Conservation (phyloP, 2,797 vertebrate species). For the Hippoglossus hippoglossus region DNA sequence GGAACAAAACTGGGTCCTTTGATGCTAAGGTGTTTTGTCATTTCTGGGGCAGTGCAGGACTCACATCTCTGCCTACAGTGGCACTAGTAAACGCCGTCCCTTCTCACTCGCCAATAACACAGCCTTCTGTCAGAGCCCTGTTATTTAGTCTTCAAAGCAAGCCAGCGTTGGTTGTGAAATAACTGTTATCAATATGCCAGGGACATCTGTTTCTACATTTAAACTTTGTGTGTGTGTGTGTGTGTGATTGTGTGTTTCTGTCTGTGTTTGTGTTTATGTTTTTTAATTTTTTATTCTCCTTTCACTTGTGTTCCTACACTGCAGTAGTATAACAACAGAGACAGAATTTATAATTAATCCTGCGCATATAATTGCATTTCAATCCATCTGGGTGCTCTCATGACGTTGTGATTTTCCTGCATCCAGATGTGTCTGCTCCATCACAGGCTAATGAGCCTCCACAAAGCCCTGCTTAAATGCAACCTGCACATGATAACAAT, state of each 20-base stretch:
- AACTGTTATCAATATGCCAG: constrained; percentile 69
- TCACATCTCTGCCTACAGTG: constrained; percentile 16
- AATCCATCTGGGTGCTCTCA: constrained; percentile 61
- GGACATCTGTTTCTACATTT: constrained; percentile 64
- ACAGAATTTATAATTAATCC: constrained; percentile 71
- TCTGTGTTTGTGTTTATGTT: constrained; percentile 1
- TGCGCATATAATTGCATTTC: constrained; percentile 70
- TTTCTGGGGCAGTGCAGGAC: constrained; percentile 14
- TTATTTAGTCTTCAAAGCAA: constrained; percentile 73
- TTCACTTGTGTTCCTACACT: constrained; percentile 20
- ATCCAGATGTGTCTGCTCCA: constrained; percentile 70
- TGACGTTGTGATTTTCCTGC: constrained; percentile 42
- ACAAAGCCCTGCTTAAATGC: constrained; percentile 38
- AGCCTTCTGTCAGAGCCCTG: constrained; percentile 49
- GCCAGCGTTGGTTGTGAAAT: constrained; percentile 55
- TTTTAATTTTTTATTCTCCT: neutral
- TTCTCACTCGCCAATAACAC: constrained; percentile 39
- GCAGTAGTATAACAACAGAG: constrained; percentile 37
- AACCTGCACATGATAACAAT: constrained; percentile 44
- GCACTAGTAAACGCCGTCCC: constrained; percentile 17
- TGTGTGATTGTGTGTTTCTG: constrained; percentile 17
- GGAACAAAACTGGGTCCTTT: neutral
- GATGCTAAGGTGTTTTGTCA: constrained; percentile 27
- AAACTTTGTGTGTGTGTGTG: constrained; percentile 18
- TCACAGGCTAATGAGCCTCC: constrained; percentile 61